These are phyloP conservation scores for Neolamprologus kungweensis DNA, from an alignment of 2,113 vertebrate genomes.

Conservation along the genomic window DNA sequence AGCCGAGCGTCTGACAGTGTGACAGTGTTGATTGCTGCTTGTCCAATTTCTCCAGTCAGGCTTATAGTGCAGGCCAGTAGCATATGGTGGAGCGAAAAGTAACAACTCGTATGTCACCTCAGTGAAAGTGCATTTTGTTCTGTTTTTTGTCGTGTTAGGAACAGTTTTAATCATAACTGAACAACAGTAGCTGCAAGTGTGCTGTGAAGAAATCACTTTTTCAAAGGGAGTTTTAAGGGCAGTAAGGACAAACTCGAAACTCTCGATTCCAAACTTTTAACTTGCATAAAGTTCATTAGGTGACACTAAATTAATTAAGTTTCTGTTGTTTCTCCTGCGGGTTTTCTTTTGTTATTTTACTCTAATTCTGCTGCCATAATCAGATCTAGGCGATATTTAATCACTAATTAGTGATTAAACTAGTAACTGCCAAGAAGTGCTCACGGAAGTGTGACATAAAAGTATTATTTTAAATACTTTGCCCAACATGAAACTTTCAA, in stretches of 20 bases:
- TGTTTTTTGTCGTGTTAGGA: neutral
- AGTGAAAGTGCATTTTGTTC: neutral
- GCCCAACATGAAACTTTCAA: neutral
- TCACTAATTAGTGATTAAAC: neutral
- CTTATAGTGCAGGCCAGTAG: neutral
- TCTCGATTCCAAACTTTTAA: neutral
- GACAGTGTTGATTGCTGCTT: slow-evolving; percentile 16
- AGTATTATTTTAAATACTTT: neutral
- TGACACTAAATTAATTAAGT: neutral
- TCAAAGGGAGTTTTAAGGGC: neutral
- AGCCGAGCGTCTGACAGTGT: neutral
- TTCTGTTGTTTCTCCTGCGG: neutral
- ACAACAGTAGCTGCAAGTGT: neutral
- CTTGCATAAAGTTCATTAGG: neutral
- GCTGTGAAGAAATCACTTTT: neutral
- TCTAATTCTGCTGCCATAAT: neutral
- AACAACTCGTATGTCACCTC: neutral
- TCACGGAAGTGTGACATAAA: neutral
- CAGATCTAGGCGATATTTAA: neutral
- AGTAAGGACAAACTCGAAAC: neutral
- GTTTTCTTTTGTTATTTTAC: neutral
- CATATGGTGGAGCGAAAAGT: neutral
- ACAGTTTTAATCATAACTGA: neutral
- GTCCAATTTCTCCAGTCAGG: neutral
- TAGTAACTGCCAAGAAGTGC: neutral